phyloP scores from a whole-genome alignment of 2,113 vertebrate species.

The Lampris megalopsis region DNA sequence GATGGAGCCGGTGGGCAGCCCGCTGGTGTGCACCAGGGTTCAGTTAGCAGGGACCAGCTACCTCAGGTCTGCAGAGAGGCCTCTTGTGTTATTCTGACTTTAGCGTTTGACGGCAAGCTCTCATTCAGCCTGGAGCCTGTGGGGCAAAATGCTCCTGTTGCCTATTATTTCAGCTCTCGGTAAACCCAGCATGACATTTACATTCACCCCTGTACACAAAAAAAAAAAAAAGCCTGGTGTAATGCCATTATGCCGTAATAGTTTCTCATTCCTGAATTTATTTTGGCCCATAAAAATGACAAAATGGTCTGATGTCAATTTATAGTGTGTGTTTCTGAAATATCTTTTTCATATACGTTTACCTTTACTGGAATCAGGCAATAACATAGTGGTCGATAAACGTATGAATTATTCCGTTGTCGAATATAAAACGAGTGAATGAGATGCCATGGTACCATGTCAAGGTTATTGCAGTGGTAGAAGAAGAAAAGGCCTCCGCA shows the following conservation, averaged over 20 bases:
- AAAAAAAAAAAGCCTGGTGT: slow-evolving; percentile 8
- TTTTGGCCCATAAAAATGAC: slow-evolving; percentile 31
- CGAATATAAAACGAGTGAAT: slow-evolving; percentile 3
- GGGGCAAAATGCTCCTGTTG: slow-evolving; percentile 46
- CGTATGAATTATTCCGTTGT: neutral
- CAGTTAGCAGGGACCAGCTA: slow-evolving; percentile 32
- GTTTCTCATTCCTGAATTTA: slow-evolving; percentile 48
- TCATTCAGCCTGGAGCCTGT: slow-evolving; percentile 42
- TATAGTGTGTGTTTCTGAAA: neutral
- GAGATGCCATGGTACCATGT: slow-evolving; percentile 24
- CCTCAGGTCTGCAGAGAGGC: slow-evolving; percentile 46
- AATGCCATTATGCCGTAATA: slow-evolving; percentile 54
- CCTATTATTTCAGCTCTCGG: slow-evolving; percentile 57
- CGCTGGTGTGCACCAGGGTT: slow-evolving; percentile 50
- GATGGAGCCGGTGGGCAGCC: slow-evolving; percentile 37
- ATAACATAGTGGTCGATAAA: neutral
- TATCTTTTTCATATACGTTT: neutral
- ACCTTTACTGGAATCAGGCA: slow-evolving; percentile 3
- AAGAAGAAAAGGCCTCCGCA: slow-evolving; percentile 66
- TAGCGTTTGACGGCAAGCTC: slow-evolving; percentile 45
- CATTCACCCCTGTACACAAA: slow-evolving; percentile 25
- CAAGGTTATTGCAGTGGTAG: slow-evolving; percentile 57
- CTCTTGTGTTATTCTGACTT: slow-evolving; percentile 55
- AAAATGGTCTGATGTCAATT: slow-evolving; percentile 43
- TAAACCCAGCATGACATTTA: slow-evolving; percentile 57